Conservation (phyloP, 92 coral and sea anemone species). For the Plumapathes pennacea region DNA sequence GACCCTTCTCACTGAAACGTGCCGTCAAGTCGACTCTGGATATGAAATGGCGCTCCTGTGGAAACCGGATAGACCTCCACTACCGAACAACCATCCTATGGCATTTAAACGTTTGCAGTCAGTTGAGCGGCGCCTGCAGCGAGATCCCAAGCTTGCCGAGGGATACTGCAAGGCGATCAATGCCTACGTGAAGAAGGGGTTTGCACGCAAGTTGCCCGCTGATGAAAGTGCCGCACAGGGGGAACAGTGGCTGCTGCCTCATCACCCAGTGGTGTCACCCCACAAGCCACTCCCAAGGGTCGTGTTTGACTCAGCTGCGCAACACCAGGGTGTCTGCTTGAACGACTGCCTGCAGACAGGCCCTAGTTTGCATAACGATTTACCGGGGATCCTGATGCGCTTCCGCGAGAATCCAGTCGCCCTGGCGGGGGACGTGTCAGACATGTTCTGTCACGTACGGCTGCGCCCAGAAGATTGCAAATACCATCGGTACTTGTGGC, state of each 20-base stretch:
- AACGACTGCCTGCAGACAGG: slow-evolving; percentile 37
- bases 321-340: slow-evolving; percentile 7
- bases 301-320: slow-evolving; percentile 36
- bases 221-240: background rate
- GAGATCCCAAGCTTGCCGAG: slow-evolving; percentile 11
- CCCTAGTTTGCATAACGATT: slow-evolving; percentile 22
- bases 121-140: slow-evolving; percentile 17
- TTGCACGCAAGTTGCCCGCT: slow-evolving; percentile 5
- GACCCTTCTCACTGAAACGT: no score
- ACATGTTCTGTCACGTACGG: slow-evolving; percentile 45
- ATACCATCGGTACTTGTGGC: slow-evolving; percentile 39
- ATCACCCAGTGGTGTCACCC: slow-evolving; percentile 30
- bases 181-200: slow-evolving; percentile 14
- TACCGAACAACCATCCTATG: slow-evolving; percentile 10
- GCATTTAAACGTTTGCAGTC: slow-evolving; percentile 27
- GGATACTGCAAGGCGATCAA: slow-evolving; percentile 26
- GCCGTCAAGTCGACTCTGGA: no score
- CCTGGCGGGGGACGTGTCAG: slow-evolving; percentile 33
- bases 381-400: slow-evolving; percentile 8
- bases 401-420: slow-evolving; percentile 29
- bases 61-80: slow-evolving; percentile 12
- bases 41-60: slow-evolving; percentile 39
- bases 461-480: slow-evolving; percentile 24
- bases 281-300: slow-evolving; percentile 27
- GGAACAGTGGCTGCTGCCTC: slow-evolving; percentile 23